These are phyloP conservation scores for Orchesella cincta DNA, from an alignment of 1,140 invertebrate species.

Conservation along the genomic window DNA sequence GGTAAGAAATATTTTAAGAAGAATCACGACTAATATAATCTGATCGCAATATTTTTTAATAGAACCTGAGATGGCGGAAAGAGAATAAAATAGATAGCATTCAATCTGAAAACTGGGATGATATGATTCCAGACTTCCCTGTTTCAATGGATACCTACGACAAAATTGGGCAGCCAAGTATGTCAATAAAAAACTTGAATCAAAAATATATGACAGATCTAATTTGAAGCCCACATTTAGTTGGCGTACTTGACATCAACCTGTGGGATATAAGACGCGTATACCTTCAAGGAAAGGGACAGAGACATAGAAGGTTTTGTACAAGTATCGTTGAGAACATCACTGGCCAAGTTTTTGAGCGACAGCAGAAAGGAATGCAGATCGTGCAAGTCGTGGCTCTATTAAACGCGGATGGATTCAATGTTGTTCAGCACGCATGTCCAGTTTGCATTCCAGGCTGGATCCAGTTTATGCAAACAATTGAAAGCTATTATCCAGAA, in stretches of 20 bases:
- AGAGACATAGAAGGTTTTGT: neutral
- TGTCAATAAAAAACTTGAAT: no score
- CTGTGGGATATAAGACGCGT: neutral
- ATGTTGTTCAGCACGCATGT: neutral
- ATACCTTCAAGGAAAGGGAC: neutral
- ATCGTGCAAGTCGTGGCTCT: neutral
- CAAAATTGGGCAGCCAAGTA: constrained; percentile 13
- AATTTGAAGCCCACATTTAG: no score
- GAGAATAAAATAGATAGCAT: constrained; percentile 12
- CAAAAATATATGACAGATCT: no score
- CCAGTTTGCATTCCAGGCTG: neutral
- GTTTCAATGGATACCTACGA: constrained; percentile 2
- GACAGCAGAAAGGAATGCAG: neutral
- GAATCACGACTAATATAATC: no score
- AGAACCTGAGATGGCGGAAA: constrained; percentile 11
- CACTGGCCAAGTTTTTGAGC: constrained; percentile 9
- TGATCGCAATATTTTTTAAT: no score
- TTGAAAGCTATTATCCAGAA: neutral
- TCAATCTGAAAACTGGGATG: neutral
- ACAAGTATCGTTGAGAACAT: neutral
- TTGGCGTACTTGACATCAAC: constrained; percentile 13
- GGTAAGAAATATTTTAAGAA: no score
- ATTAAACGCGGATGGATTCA: constrained; percentile 1
- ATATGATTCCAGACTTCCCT: neutral
- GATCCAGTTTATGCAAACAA: neutral